Evolutionary conservation across 2,888 invertebrate species (phyloP).

Genomic region (Diplazon laetatorius): DNA sequence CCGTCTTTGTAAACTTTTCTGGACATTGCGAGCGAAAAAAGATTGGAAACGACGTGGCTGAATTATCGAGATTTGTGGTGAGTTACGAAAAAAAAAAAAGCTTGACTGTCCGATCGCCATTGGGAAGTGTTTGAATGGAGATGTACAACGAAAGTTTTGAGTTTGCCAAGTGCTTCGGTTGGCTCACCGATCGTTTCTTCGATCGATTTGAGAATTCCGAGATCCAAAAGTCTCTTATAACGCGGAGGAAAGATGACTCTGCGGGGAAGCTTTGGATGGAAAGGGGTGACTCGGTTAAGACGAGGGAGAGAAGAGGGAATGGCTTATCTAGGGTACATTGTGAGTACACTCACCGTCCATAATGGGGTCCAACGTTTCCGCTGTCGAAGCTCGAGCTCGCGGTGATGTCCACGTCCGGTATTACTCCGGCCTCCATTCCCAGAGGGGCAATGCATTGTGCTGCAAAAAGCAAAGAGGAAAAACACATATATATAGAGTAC

Average conservation of each 20-base stretch:
- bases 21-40: slow-evolving; percentile 14
- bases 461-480: slow-evolving; percentile 82
- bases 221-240: slow-evolving; percentile 32
- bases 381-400: slow-evolving; percentile 94
- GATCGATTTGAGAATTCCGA: slow-evolving; percentile 5
- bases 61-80: slow-evolving; percentile 48
- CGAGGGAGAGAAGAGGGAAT: slow-evolving; percentile 9
- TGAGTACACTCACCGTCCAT: slow-evolving; percentile 88
- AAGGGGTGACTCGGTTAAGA: slow-evolving; percentile 32
- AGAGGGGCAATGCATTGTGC: slow-evolving; percentile 92
- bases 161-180: slow-evolving; percentile 42
- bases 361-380: slow-evolving; percentile 92
- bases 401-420: slow-evolving; percentile 91
- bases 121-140: slow-evolving; percentile 23
- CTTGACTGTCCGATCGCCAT: slow-evolving; percentile 37
- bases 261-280: slow-evolving; percentile 26
- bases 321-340: slow-evolving; percentile 47
- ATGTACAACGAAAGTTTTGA: slow-evolving; percentile 36
- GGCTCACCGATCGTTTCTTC: slow-evolving; percentile 26
- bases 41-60: slow-evolving; percentile 25
- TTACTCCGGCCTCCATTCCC: slow-evolving; percentile 93
- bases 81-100: slow-evolving; percentile 4
- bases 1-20: slow-evolving; percentile 9
- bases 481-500: slow-evolving; percentile 36
- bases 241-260: slow-evolving; percentile 21